Evolutionary conservation across 92 coral and sea anemone species (phyloP).

Genomic region (Bergia sp.): DNA sequence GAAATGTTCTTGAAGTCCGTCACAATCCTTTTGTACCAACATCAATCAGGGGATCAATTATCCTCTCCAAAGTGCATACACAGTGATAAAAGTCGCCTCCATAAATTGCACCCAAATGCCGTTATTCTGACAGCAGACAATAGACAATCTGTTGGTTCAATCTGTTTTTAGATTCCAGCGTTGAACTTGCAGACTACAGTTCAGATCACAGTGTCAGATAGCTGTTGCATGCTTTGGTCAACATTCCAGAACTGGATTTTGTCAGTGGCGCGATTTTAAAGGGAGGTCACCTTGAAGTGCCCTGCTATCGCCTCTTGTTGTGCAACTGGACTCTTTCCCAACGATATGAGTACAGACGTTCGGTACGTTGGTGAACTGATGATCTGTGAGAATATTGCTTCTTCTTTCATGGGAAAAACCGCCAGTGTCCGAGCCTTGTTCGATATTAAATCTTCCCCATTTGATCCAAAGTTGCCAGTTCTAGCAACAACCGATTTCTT

Average conservation of each 20-base stretch:
- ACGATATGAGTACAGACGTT: constrained; percentile 56
- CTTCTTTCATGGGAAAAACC: constrained; percentile 68
- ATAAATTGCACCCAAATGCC: too few relatives aligned
- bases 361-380: constrained; percentile 50
- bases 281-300: constrained; percentile 50
- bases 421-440: constrained; percentile 24
- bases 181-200: constrained; percentile 19
- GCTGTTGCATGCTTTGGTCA: constrained; percentile 57
- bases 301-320: constrained; percentile 53
- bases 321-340: constrained; percentile 72
- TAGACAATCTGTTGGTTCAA: too few relatives aligned
- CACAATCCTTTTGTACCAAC: too few relatives aligned
- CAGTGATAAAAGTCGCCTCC: too few relatives aligned
- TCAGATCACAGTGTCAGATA: constrained; percentile 46
- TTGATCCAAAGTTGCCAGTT: constrained; percentile 46
- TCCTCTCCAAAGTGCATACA: too few relatives aligned
- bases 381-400: constrained; percentile 16
- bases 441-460: neutral
- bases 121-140: too few relatives aligned
- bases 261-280: constrained; percentile 63
- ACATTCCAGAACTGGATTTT: constrained; percentile 59
- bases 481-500: constrained; percentile 44
- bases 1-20: too few relatives aligned
- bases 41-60: too few relatives aligned
- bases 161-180: too few relatives aligned